Conservation (phyloP, 1,140 invertebrate genomes). For the Cotesia vestalis region DNA sequence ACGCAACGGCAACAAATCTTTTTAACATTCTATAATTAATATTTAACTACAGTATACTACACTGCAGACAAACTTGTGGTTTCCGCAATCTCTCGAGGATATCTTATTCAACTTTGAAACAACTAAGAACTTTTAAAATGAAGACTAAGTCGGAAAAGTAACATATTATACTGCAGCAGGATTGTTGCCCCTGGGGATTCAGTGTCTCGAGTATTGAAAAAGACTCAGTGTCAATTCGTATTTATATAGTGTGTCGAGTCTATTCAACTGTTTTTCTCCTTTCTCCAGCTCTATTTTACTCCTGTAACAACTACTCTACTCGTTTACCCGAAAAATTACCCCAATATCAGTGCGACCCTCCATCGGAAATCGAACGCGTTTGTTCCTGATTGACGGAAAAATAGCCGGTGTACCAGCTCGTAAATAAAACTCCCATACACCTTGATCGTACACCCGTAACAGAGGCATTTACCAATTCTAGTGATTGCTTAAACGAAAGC, state of each 20-base stretch:
- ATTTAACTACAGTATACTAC: neutral
- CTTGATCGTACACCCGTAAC: neutral
- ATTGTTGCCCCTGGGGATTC: constrained; percentile 32
- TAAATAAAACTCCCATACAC: neutral
- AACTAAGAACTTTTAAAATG: constrained; percentile 22
- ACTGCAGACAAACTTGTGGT: neutral
- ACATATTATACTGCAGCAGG: constrained; percentile 37
- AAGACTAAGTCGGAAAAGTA: constrained; percentile 37
- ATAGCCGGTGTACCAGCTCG: neutral
- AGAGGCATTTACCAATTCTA: neutral
- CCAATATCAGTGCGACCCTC: constrained; percentile 12
- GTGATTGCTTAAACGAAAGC: too few relatives aligned
- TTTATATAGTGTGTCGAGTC: neutral
- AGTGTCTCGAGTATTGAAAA: constrained; percentile 11
- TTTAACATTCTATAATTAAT: too few relatives aligned
- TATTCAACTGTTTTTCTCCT: constrained; percentile 1
- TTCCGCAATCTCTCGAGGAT: neutral
- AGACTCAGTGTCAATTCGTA: neutral
- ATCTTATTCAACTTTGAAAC: constrained; percentile 13
- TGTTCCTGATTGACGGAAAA: constrained; percentile 10
- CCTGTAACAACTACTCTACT: neutral
- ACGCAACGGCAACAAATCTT: too few relatives aligned
- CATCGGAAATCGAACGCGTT: constrained; percentile 15
- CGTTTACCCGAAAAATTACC: constrained; percentile 6
- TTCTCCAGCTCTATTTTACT: neutral